phyloP scores from a whole-genome alignment of 2,797 vertebrate genomes.

The Iguana delicatissima region DNA sequence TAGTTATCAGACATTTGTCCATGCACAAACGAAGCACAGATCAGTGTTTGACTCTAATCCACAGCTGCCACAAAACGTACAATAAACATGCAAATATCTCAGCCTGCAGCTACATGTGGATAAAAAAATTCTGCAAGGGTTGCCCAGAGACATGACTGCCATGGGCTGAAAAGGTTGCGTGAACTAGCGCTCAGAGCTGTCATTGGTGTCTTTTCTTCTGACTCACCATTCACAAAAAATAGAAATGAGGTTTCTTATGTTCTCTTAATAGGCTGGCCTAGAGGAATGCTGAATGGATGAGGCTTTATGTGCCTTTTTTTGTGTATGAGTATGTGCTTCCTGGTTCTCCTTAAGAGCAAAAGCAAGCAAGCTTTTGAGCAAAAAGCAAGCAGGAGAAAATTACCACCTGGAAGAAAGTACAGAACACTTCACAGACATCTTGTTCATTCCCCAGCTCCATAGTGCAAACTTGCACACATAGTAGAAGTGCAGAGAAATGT shows the following conservation, averaged over 20 bases:
- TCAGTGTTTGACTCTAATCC: background rate
- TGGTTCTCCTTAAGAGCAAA: constrained; percentile 49
- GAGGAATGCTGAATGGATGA: background rate
- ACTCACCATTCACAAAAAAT: background rate
- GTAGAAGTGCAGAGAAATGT: constrained; percentile 9
- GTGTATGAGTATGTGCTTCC: constrained; percentile 57
- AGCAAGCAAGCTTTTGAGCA: constrained; percentile 21
- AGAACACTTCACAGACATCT: constrained; percentile 25
- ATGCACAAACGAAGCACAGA: background rate
- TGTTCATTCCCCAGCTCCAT: background rate
- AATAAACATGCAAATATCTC: background rate
- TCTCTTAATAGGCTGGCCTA: too few species aligned
- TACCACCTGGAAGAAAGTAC: background rate
- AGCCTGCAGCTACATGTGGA: background rate
- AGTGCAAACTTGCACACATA: constrained; percentile 18
- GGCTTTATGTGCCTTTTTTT: background rate
- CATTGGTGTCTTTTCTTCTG: background rate
- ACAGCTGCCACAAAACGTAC: background rate
- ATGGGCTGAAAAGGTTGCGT: background rate
- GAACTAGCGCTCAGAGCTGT: background rate
- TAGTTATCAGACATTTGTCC: background rate
- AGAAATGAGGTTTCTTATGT: background rate
- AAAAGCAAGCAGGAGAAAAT: constrained; percentile 3
- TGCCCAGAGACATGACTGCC: background rate
- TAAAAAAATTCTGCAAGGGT: background rate